Percentiles rank a stretch among this genome's conserved stretches.
phyloP scores from a whole-genome alignment of 2,797 vertebrate genomes.

The Discoglossus pictus region DNA sequence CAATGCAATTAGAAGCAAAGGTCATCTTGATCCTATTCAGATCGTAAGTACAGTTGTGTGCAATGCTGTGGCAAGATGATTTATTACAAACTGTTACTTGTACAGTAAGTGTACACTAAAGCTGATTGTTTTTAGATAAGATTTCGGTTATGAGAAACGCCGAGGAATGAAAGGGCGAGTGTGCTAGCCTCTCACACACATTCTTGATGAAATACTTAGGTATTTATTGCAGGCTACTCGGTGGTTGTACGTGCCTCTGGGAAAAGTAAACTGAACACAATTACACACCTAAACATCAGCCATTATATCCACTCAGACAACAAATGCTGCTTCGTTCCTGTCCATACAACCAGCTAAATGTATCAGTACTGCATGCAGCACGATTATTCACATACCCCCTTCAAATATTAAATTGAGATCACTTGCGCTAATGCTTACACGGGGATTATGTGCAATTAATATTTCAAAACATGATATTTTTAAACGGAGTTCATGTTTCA shows the following conservation, averaged over 20 bases:
- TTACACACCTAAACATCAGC: constrained; percentile 45
- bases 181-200: constrained; percentile 64
- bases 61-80: constrained; percentile 72
- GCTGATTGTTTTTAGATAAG: constrained; percentile 53
- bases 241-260: constrained; percentile 54
- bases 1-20: constrained; percentile 80
- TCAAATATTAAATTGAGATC: constrained; percentile 55
- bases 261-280: constrained; percentile 58
- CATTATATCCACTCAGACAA: background rate
- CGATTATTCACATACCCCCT: constrained; percentile 8
- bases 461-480: constrained; percentile 3
- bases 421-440: constrained; percentile 57
- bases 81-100: constrained; percentile 39
- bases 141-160: constrained; percentile 57
- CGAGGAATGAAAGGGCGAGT: constrained; percentile 60
- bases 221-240: constrained; percentile 60
- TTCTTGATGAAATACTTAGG: constrained; percentile 63
- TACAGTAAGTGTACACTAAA: constrained; percentile 10
- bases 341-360: too few relatives aligned
- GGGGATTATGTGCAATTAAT: constrained; percentile 54
- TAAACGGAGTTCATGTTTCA: background rate
- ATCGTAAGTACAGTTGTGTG: constrained; percentile 79
- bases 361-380: too few relatives aligned
- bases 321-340: background rate
- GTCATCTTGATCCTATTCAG: constrained; percentile 78